phyloP scores from a whole-genome alignment of 2,888 invertebrate genomes.

The Mimas tiliae region DNA sequence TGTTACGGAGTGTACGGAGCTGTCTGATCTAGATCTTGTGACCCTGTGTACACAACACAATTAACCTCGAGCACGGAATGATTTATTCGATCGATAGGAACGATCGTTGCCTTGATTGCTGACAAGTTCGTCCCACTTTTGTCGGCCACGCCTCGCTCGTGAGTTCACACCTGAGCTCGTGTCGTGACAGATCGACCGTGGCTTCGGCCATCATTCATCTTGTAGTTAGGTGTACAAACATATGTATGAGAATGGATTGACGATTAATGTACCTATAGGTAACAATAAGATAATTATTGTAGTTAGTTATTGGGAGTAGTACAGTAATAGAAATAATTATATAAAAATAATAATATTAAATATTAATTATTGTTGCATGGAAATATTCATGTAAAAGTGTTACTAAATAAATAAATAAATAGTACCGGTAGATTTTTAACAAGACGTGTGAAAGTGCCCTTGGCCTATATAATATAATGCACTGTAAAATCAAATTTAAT shows the following conservation, averaged over 20 bases:
- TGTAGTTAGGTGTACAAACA: constrained; percentile 1
- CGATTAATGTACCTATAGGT: not conserved
- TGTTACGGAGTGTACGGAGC: constrained; percentile 5
- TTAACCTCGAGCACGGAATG: constrained; percentile 20
- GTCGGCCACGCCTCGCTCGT: constrained; percentile 26
- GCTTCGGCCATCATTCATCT: constrained; percentile 19
- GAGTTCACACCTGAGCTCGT: constrained; percentile 25
- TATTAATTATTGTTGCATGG: no score
- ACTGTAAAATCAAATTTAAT: no score
- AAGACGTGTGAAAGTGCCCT: no score
- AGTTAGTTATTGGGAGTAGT: not conserved
- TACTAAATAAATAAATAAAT: no score
- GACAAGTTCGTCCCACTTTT: constrained; percentile 27
- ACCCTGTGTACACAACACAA: constrained; percentile 21
- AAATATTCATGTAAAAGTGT: no score
- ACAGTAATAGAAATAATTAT: not conserved
- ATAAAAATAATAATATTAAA: no score
- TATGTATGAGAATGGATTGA: not conserved
- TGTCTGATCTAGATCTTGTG: constrained; percentile 23
- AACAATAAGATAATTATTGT: not conserved
- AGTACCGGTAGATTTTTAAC: no score
- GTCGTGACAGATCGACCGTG: constrained; percentile 11
- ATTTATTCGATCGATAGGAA: constrained; percentile 25
- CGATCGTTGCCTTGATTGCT: constrained; percentile 25
- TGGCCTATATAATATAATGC: no score